phyloP scores from a whole-genome alignment of 2,797 vertebrate species.

The Vireo griseus region DNA sequence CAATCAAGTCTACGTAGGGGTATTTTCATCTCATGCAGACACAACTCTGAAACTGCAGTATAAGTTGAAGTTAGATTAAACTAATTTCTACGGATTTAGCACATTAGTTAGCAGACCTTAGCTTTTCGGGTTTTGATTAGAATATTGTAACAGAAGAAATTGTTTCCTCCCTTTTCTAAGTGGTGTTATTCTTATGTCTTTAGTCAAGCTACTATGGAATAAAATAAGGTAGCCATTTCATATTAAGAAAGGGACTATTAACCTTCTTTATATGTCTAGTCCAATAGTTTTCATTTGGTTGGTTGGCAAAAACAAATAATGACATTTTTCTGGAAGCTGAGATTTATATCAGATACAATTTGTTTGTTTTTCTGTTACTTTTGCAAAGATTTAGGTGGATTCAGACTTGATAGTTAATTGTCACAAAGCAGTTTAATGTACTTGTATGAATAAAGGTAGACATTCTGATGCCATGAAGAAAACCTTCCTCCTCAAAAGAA shows the following conservation, averaged over 20 bases:
- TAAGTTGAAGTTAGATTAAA: conserved; percentile 15
- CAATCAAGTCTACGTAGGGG: conserved; percentile 43
- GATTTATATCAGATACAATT: background rate
- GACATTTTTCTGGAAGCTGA: background rate
- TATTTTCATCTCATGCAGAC: conserved; percentile 59
- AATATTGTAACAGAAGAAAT: conserved; percentile 46
- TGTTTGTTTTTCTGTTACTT: background rate
- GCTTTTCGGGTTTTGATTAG: conserved; percentile 36
- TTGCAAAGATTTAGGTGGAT: background rate
- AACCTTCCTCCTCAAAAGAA: background rate
- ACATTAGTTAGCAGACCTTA: conserved; percentile 24
- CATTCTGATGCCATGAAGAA: conserved; percentile 19
- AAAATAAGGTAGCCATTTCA: background rate
- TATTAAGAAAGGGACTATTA: conserved; percentile 2
- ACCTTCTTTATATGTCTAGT: background rate
- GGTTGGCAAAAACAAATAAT: background rate
- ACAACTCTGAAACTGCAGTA: conserved; percentile 37
- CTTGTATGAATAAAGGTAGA: background rate
- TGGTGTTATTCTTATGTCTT: background rate
- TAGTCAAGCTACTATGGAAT: background rate
- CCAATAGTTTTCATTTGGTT: conserved; percentile 11
- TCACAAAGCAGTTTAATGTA: background rate
- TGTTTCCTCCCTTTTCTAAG: conserved; percentile 18
- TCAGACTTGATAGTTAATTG: background rate
- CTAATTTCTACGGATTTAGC: conserved; percentile 23